Conservation (phyloP, 2,797 vertebrate species). For the Alcedo atthis region DNA sequence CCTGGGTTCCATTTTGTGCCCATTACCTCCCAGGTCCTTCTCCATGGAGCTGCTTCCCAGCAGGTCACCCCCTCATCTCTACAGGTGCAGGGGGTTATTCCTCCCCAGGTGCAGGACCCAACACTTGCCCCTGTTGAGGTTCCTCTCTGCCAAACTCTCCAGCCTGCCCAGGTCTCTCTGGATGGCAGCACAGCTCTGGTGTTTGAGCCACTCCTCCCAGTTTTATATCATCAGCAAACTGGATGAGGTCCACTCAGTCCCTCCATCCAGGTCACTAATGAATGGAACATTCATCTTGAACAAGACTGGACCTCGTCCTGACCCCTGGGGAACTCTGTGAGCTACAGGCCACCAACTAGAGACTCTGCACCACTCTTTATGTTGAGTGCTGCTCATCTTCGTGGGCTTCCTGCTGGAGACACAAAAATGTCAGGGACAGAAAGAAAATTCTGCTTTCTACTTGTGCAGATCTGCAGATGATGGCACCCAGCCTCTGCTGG, state of each 20-base stretch:
- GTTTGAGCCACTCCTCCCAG: not conserved
- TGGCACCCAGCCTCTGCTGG: not conserved
- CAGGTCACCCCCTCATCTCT: not conserved
- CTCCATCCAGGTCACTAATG: not conserved
- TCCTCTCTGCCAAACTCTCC: not conserved
- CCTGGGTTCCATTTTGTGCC: not conserved
- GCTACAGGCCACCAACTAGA: not conserved
- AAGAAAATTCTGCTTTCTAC: not conserved
- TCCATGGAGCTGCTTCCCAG: not conserved
- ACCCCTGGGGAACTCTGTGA: not conserved
- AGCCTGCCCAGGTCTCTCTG: not conserved
- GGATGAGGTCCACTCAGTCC: not conserved
- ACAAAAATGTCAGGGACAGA: not conserved
- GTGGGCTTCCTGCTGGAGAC: not conserved
- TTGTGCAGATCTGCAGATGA: not conserved
- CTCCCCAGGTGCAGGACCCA: not conserved
- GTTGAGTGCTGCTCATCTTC: not conserved
- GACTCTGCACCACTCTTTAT: not conserved
- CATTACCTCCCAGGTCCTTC: not conserved
- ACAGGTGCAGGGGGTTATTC: not conserved
- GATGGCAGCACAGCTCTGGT: not conserved
- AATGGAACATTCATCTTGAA: not conserved
- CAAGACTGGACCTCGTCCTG: not conserved
- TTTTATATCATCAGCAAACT: not conserved
- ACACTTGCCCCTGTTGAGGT: not conserved